A percentile compares a stretch with the other conserved stretches of the same genome.
These are phyloP conservation scores for Yponomeuta plumbellus DNA, from an alignment of 2,888 invertebrate species.

Conservation along the genomic window DNA sequence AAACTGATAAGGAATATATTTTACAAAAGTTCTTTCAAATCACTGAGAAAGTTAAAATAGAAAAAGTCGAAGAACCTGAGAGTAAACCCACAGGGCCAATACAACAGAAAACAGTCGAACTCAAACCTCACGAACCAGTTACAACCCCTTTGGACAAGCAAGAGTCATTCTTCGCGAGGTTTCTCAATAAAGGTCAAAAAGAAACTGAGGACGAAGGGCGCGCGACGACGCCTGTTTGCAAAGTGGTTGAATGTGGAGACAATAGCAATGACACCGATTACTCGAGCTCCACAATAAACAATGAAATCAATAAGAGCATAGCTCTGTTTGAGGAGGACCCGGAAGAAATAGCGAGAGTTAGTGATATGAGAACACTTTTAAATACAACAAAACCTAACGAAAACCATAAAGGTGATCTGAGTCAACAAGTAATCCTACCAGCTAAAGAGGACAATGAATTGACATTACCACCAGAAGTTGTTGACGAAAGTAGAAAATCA, in stretches of 20 bases:
- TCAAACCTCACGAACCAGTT: constrained; percentile 18
- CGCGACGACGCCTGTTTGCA: constrained; percentile 44
- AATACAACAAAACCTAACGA: constrained; percentile 16
- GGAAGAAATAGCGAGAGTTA: constrained; percentile 44
- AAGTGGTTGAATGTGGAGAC: constrained; percentile 46
- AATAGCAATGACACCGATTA: constrained; percentile 59
- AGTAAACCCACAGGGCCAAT: neutral
- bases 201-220: constrained; percentile 20
- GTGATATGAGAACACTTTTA: constrained; percentile 48
- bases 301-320: constrained; percentile 67
- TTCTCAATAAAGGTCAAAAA: constrained; percentile 36
- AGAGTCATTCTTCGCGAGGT: constrained; percentile 68
- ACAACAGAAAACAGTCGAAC: constrained; percentile 5
- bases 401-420: constrained; percentile 22
- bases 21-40: constrained; percentile 46
- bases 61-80: constrained; percentile 27
- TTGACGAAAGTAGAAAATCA: constrained; percentile 13
- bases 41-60: constrained; percentile 23
- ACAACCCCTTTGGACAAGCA: constrained; percentile 50
- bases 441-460: constrained; percentile 7
- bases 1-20: constrained; percentile 45
- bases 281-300: constrained; percentile 64
- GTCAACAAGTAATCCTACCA: constrained; percentile 19
- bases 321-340: constrained; percentile 62
- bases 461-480: constrained; percentile 18